Evolutionary conservation across 2,113 vertebrate species (phyloP).

Genomic region (Sprattus sprattus): DNA sequence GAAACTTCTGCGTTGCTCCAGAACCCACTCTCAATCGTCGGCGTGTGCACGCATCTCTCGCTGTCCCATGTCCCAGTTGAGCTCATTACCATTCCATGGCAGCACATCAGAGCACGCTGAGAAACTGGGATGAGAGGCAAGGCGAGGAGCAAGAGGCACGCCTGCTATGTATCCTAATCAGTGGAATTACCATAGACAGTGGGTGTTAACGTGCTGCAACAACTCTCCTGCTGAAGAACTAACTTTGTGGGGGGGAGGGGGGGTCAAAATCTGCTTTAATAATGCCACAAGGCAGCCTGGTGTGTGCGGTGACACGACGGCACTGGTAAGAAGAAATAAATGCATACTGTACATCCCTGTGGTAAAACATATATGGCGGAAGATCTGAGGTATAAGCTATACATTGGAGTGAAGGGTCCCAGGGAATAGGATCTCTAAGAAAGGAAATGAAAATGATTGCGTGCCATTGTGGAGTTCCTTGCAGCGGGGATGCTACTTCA

Average conservation of each 20-base stretch:
- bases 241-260: background rate
- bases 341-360: background rate
- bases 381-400: background rate
- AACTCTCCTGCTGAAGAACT: conserved; percentile 14
- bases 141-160: background rate
- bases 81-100: conserved; percentile 48
- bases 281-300: background rate
- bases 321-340: background rate
- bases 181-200: conserved; percentile 28
- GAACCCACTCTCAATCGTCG: background rate
- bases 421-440: background rate
- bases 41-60: conserved; percentile 8
- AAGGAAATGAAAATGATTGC: background rate
- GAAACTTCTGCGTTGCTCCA: background rate
- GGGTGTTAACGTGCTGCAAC: background rate
- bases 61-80: conserved; percentile 38
- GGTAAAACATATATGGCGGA: background rate
- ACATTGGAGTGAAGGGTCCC: background rate
- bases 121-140: conserved; percentile 13
- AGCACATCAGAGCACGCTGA: conserved; percentile 38
- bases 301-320: background rate
- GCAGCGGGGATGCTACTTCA: background rate
- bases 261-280: background rate
- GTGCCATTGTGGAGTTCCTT: background rate
- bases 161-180: conserved; percentile 27